Conservation (phyloP, 2,888 invertebrate genomes). For the Archips xylosteana region DNA sequence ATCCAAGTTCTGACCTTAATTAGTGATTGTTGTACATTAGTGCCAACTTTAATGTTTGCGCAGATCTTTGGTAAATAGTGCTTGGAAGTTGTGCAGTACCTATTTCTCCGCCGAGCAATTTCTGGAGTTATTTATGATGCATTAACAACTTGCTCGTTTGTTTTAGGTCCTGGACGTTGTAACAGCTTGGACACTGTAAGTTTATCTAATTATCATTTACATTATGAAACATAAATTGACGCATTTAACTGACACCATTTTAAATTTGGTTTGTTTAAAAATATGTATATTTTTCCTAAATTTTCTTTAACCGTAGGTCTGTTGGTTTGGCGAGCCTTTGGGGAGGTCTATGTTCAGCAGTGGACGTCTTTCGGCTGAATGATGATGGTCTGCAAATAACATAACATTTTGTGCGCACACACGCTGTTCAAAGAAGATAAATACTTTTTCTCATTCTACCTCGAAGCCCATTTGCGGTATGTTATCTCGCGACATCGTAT, state of each 20-base stretch:
- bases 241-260: neutral
- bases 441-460: neutral
- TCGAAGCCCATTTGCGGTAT: constrained; percentile 28
- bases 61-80: constrained; percentile 6
- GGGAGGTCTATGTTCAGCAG: too few species aligned
- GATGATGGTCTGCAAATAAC: neutral
- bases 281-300: neutral
- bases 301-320: neutral
- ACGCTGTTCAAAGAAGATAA: neutral
- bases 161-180: constrained; percentile 50
- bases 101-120: constrained; percentile 26
- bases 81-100: constrained; percentile 11
- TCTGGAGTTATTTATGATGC: constrained; percentile 21
- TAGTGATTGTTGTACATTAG: constrained; percentile 15
- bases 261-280: neutral
- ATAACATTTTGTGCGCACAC: neutral
- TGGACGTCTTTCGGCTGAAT: too few species aligned
- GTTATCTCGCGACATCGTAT: constrained; percentile 30
- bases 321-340: too few species aligned
- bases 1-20: constrained; percentile 19
- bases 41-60: constrained; percentile 13
- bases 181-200: constrained; percentile 53
- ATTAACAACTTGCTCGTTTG: constrained; percentile 45
- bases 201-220: constrained; percentile 35
- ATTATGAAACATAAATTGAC: neutral